Conservation (phyloP, 2,888 invertebrate species). For the Yponomeuta plumbellus region DNA sequence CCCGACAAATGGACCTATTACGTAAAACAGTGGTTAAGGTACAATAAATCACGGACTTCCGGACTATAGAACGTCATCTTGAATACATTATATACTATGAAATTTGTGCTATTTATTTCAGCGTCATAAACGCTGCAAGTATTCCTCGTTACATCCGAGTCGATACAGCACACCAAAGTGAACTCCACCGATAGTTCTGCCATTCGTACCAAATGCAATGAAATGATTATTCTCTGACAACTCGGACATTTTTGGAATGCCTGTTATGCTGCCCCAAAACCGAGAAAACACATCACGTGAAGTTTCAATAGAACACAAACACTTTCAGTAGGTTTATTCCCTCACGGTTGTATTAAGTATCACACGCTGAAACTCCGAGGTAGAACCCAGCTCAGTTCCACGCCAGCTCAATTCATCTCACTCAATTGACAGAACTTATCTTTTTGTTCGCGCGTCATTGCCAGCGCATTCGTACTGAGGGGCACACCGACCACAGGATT, state of each 20-base stretch:
- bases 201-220: no score
- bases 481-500: constrained; percentile 70
- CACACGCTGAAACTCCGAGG: neutral
- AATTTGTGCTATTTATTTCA: neutral
- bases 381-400: neutral
- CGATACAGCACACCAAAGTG: neutral
- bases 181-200: no score
- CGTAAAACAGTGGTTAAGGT: no score
- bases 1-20: no score
- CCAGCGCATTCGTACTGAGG: constrained; percentile 46
- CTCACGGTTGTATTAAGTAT: neutral
- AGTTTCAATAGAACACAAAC: no score
- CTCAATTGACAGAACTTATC: constrained; percentile 55
- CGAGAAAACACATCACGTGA: no score
- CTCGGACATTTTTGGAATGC: no score
- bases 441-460: constrained; percentile 47
- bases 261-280: no score
- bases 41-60: no score
- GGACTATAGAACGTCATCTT: constrained; percentile 20
- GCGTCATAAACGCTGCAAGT: neutral
- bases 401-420: constrained; percentile 30
- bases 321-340: neutral
- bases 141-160: neutral
- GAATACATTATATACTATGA: neutral
- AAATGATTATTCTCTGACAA: no score